Conservation (phyloP, 2,113 vertebrate genomes). For the Prochilodus magdalenae region DNA sequence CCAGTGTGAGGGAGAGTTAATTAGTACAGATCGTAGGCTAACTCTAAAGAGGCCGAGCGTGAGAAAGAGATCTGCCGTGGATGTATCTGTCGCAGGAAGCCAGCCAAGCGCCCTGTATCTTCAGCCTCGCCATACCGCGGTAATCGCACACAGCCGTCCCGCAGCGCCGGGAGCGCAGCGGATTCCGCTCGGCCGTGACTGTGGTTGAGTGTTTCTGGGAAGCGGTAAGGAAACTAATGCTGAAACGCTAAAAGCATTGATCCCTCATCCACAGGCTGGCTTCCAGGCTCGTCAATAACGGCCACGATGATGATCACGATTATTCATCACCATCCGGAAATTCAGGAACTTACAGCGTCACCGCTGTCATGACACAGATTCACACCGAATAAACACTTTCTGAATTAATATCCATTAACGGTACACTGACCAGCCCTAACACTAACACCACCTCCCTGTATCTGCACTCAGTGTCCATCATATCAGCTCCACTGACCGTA, state of each 20-base stretch:
- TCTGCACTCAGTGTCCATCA: too few species aligned
- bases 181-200: neutral
- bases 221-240: neutral
- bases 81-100: neutral
- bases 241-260: neutral
- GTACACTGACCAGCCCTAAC: too few species aligned
- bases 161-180: neutral
- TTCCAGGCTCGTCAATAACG: conserved; percentile 16
- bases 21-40: conserved; percentile 47
- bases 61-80: too few species aligned
- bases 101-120: neutral
- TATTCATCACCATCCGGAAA: neutral
- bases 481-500: too few species aligned
- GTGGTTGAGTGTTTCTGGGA: neutral
- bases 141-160: neutral
- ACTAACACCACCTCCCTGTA: too few species aligned
- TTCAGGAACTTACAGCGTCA: too few species aligned
- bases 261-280: conserved; percentile 1
- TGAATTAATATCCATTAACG: too few species aligned
- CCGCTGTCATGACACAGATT: too few species aligned
- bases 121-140: neutral
- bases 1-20: conserved; percentile 37
- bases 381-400: too few species aligned
- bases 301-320: neutral
- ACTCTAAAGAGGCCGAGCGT: neutral